These are phyloP conservation scores for Andrena haemorrhoa DNA, from an alignment of 2,888 invertebrate species.

Conservation along the genomic window DNA sequence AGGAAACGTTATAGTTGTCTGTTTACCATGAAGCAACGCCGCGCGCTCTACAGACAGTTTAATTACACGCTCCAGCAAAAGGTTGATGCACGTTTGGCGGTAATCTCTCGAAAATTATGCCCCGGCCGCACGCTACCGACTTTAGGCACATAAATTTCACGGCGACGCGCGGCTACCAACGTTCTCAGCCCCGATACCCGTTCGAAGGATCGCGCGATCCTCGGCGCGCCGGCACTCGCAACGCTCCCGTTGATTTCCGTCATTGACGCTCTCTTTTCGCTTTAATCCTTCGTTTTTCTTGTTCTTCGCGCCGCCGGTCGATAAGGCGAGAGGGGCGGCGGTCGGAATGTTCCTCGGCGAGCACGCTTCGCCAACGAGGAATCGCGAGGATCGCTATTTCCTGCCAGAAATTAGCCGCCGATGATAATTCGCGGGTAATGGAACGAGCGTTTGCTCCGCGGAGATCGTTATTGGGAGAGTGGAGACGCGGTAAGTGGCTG, in stretches of 20 bases:
- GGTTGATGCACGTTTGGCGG: constrained; percentile 60
- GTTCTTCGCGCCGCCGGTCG: background rate
- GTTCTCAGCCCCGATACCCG: constrained; percentile 18
- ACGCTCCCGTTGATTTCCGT: constrained; percentile 17
- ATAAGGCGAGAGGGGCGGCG: no score
- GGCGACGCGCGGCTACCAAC: constrained; percentile 40
- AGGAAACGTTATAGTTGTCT: constrained; percentile 36
- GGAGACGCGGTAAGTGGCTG: background rate
- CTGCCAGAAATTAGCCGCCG: constrained; percentile 23
- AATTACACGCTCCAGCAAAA: constrained; percentile 65
- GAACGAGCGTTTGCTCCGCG: background rate
- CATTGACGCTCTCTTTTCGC: background rate
- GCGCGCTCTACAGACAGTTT: constrained; percentile 54
- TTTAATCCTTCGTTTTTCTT: no score
- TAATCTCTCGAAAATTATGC: constrained; percentile 58
- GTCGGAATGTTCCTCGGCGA: background rate
- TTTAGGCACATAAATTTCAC: constrained; percentile 57
- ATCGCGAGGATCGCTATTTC: constrained; percentile 15
- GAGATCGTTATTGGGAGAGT: background rate
- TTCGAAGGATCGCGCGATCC: constrained; percentile 12
- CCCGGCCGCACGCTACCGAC: constrained; percentile 49
- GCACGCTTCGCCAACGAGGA: constrained; percentile 16
- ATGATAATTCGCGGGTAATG: constrained; percentile 11
- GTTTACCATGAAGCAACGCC: constrained; percentile 51
- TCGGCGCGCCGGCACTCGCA: constrained; percentile 1